Conservation (phyloP, 1,140 invertebrate genomes). For the Hylaeus volcanicus region DNA sequence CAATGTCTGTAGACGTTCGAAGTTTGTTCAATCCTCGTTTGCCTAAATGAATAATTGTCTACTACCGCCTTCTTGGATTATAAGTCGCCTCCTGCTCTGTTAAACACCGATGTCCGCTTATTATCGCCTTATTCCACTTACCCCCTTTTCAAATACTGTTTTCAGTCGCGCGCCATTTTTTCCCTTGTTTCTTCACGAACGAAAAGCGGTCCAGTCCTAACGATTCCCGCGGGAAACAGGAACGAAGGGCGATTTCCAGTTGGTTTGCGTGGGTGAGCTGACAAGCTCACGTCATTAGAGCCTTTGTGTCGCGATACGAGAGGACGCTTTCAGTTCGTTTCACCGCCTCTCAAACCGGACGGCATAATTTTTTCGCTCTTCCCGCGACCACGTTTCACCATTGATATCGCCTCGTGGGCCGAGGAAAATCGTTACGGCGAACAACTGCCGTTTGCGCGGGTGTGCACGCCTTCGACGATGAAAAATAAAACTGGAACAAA, state of each 20-base stretch:
- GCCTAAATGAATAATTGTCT: no score
- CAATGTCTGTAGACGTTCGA: no score
- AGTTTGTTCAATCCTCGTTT: no score
- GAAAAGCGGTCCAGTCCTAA: conserved; percentile 33
- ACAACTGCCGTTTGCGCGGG: not conserved
- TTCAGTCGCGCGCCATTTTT: not conserved
- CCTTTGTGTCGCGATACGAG: conserved; percentile 48
- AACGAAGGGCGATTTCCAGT: conserved; percentile 59
- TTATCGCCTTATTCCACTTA: no score
- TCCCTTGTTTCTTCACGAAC: not conserved
- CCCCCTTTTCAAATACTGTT: not conserved
- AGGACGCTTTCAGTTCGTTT: conserved; percentile 59
- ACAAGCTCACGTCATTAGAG: conserved; percentile 61
- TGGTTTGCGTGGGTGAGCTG: conserved; percentile 55
- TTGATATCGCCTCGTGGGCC: conserved; percentile 11
- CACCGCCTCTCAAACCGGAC: conserved; percentile 40
- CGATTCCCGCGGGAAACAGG: not conserved
- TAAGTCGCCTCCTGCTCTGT: no score
- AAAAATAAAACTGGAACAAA: no score
- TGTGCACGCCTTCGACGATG: not conserved
- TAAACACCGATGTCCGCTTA: no score
- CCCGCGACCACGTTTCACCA: not conserved
- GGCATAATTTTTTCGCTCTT: conserved; percentile 9
- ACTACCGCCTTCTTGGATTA: no score
- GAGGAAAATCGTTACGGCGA: conserved; percentile 23